Conservation (phyloP, 2,113 vertebrate species). For the Seriola dumerili region DNA sequence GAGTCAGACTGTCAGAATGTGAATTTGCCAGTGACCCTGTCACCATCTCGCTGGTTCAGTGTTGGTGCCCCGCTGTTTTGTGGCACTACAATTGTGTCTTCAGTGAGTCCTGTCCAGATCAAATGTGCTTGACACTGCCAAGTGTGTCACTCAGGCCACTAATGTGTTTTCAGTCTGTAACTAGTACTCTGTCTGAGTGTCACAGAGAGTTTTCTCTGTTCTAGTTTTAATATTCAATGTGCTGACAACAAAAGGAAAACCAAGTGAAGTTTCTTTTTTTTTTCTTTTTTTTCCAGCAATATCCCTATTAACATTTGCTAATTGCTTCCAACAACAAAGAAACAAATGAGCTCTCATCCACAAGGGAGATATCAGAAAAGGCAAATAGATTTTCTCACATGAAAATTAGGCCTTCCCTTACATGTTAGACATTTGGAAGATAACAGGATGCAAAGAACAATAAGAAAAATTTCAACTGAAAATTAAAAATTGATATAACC, state of each 20-base stretch:
- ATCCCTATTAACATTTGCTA: no score
- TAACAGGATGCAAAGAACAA: no score
- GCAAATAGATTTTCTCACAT: no score
- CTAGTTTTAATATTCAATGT: not conserved
- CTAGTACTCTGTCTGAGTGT: not conserved
- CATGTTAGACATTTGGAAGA: no score
- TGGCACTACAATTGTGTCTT: not conserved
- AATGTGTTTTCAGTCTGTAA: slow-evolving; percentile 20
- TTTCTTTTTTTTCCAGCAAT: no score
- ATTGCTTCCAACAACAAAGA: no score
- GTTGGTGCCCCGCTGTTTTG: not conserved
- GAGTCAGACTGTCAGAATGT: slow-evolving; percentile 1
- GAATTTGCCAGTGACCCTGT: slow-evolving; percentile 17
- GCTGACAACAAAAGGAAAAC: no score
- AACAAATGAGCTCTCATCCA: no score
- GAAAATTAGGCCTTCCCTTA: no score
- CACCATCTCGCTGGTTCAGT: not conserved
- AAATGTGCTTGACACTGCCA: slow-evolving; percentile 9
- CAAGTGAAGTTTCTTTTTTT: not conserved
- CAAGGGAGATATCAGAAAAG: no score
- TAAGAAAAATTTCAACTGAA: no score
- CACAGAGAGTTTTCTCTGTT: not conserved
- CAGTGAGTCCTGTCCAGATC: slow-evolving; percentile 24
- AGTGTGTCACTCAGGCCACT: slow-evolving; percentile 13
- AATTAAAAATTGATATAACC: no score